These are phyloP conservation scores for Plagodis dolabraria DNA, from an alignment of 2,888 invertebrate species.

Conservation along the genomic window DNA sequence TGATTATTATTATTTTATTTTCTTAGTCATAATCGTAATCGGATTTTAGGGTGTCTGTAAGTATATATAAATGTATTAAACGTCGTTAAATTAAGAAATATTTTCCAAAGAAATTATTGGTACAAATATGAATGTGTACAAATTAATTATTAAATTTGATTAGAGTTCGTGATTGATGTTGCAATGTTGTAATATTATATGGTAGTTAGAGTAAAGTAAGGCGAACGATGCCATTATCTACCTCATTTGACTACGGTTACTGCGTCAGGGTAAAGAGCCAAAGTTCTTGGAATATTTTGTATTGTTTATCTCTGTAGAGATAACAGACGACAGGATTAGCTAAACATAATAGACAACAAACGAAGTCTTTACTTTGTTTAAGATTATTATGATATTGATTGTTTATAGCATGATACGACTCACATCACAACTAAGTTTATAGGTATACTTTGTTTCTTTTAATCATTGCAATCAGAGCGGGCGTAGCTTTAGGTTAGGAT, in stretches of 20 bases:
- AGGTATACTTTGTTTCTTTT: slow-evolving; percentile 1
- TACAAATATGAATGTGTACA: slow-evolving; percentile 82
- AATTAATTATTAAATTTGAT: slow-evolving; percentile 71
- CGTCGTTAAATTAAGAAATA: slow-evolving; percentile 59
- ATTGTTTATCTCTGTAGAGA: slow-evolving; percentile 62
- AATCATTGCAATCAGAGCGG: slow-evolving; percentile 5
- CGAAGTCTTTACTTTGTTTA: slow-evolving; percentile 38
- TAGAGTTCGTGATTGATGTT: slow-evolving; percentile 78
- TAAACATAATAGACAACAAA: slow-evolving; percentile 40
- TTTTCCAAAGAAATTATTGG: slow-evolving; percentile 84
- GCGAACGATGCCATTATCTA: slow-evolving; percentile 75
- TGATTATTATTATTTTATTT: slow-evolving; percentile 83
- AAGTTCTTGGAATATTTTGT: slow-evolving; percentile 76
- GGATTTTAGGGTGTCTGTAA: slow-evolving; percentile 62
- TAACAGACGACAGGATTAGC: slow-evolving; percentile 51
- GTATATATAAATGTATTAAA: slow-evolving; percentile 51
- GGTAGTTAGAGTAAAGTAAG: slow-evolving; percentile 74
- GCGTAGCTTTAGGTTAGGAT: slow-evolving; percentile 5
- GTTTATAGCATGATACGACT: slow-evolving; percentile 33
- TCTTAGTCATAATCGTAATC: slow-evolving; percentile 55
- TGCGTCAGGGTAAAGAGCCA: slow-evolving; percentile 78
- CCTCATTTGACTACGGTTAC: slow-evolving; percentile 65
- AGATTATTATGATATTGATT: slow-evolving; percentile 69
- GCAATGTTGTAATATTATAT: slow-evolving; percentile 74
- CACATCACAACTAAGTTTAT: slow-evolving; percentile 5